These are phyloP conservation scores for Aphidius colemani DNA, from an alignment of 2,888 invertebrate genomes.

Conservation along the genomic window DNA sequence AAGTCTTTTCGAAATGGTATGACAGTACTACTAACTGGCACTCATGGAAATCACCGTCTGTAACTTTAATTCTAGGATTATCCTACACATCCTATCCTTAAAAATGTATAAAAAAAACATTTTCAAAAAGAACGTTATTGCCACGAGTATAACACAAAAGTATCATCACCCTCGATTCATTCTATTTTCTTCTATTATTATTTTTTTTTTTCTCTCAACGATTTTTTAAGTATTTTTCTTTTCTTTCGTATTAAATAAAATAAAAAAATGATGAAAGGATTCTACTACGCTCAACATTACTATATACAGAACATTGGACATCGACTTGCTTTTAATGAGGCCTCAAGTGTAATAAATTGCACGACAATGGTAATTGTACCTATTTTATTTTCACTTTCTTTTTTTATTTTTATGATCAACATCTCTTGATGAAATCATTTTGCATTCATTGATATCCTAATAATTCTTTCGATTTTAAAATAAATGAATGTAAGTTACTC, in stretches of 20 bases:
- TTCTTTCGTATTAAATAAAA: conserved; percentile 9
- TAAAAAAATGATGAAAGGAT: too few species aligned
- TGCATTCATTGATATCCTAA: conserved; percentile 39
- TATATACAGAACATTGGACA: conserved; percentile 15
- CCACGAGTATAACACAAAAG: conserved; percentile 2
- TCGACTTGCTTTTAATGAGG: conserved; percentile 13
- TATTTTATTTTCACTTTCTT: conserved; percentile 2
- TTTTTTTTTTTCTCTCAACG: conserved; percentile 5
- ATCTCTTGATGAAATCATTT: conserved; percentile 42
- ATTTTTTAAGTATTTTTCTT: conserved; percentile 12
- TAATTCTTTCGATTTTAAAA: conserved; percentile 30
- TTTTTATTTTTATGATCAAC: conserved; percentile 18
- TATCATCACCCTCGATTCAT: conserved; percentile 18
- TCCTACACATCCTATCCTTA: conserved; percentile 53
- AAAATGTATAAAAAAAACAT: conserved; percentile 27
- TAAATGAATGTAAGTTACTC: neutral
- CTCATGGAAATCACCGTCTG: conserved; percentile 50
- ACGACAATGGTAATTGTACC: conserved; percentile 16
- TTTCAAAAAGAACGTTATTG: conserved; percentile 11
- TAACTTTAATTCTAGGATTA: conserved; percentile 58
- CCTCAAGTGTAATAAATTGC: conserved; percentile 14
- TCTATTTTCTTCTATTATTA: neutral
- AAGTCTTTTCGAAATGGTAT: neutral
- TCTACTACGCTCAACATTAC: conserved; percentile 2
- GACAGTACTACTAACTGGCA: conserved; percentile 26